Conservation (phyloP, 2,888 invertebrate species). For the Drosophila sordidula region DNA sequence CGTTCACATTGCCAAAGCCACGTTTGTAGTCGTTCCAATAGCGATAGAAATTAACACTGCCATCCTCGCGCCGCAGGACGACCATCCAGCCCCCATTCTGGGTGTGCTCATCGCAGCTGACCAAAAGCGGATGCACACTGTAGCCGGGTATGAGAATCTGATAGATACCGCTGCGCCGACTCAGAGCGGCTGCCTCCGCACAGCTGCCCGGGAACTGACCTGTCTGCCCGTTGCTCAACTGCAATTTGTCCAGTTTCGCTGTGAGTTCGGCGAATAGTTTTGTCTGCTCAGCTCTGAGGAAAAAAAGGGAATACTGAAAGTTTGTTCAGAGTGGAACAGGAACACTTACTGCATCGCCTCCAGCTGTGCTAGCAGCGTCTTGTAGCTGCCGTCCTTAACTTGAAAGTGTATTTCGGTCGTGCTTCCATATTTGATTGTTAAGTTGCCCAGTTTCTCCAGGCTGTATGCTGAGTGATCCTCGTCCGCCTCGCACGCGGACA, state of each 20-base stretch:
- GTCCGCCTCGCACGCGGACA: background rate
- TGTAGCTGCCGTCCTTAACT: slow-evolving; percentile 12
- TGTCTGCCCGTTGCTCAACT: background rate
- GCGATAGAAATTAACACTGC: slow-evolving; percentile 88
- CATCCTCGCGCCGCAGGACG: slow-evolving; percentile 88
- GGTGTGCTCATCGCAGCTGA: slow-evolving; percentile 83
- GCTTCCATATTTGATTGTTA: slow-evolving; percentile 29
- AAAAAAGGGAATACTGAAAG: too few species aligned
- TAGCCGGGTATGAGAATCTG: slow-evolving; percentile 86
- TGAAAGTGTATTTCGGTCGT: slow-evolving; percentile 24
- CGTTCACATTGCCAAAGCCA: slow-evolving; percentile 88
- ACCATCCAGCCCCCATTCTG: slow-evolving; percentile 90
- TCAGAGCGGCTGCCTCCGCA: slow-evolving; percentile 51
- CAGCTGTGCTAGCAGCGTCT: slow-evolving; percentile 1
- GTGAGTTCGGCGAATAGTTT: slow-evolving; percentile 4
- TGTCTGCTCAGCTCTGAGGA: background rate
- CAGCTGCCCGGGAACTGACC: slow-evolving; percentile 54
- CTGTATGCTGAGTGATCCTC: background rate
- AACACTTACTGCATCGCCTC: slow-evolving; percentile 28
- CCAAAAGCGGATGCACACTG: slow-evolving; percentile 87
- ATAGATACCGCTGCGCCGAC: slow-evolving; percentile 85
- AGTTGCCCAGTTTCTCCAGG: slow-evolving; percentile 5
- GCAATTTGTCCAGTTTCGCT: background rate
- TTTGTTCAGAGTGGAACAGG: too few species aligned
- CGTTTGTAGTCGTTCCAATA: slow-evolving; percentile 88